Evolutionary conservation across 2,797 vertebrate genomes (phyloP).

Genomic region (Phataginus tetradactyla): DNA sequence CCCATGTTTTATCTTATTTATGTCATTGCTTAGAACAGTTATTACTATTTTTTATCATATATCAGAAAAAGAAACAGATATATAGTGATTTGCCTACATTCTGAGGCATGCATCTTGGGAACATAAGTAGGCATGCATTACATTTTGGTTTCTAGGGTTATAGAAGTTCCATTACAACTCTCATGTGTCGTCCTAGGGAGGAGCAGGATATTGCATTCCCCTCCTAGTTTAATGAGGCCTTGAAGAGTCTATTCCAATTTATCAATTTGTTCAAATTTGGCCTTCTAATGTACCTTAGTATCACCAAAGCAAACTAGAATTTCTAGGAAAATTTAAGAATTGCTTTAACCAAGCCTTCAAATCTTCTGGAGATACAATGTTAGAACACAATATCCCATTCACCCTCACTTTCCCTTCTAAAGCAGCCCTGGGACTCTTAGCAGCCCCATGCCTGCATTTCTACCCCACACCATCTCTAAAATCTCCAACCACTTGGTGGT

Average conservation of each 20-base stretch:
- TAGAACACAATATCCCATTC: neutral
- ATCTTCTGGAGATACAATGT: neutral
- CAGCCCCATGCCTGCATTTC: neutral
- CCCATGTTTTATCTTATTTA: neutral
- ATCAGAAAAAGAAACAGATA: neutral
- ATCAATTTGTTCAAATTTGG: neutral
- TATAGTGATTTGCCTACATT: neutral
- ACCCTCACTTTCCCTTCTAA: neutral
- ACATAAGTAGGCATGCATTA: neutral
- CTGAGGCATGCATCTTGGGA: neutral
- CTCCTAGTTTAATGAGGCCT: conserved; percentile 25
- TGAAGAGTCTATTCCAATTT: neutral
- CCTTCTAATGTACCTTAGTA: neutral
- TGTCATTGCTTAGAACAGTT: neutral
- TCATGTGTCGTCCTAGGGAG: neutral
- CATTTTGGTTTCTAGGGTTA: neutral
- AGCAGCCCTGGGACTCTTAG: neutral
- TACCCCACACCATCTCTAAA: neutral
- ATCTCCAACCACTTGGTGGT: neutral
- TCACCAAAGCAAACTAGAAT: conserved; percentile 15
- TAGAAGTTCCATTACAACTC: neutral
- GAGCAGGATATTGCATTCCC: neutral
- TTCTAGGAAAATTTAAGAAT: neutral
- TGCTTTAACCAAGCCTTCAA: neutral
- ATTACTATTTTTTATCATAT: neutral